Base-by-base conservation (phyloP, 2,888 invertebrate species). In the Tholera decimalis region DNA sequence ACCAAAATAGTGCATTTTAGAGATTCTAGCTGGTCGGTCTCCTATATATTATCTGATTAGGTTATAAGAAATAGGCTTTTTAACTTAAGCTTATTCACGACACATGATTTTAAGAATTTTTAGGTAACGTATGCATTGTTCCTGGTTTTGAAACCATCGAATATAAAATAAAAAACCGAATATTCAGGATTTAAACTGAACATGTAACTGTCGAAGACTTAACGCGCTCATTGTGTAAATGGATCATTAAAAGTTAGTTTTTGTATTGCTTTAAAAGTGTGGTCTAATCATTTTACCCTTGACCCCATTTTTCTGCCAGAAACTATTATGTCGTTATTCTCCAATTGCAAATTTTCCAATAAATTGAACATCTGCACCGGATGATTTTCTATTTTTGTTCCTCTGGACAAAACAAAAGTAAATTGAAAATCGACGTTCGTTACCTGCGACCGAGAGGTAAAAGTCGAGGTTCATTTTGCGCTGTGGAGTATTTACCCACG, bases 371-470 rank as follows among this genome's bases (percentile, higher is more conserved):
- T 63, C 56, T 63, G 30, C 44, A 13, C 20, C 37, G 51, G 59
- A 68, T 69, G 67, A 70, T 69, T 46, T 59, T 62, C 37, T 50
- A 64, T 74, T 70, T 73, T 54, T 26, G 50, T 70, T 41, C 58
- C 50, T 37, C 46, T 43, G 33, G 7, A n/a, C 37, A 71, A 67
- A 76, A 60, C n/a, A 67, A 74, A 60, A 66, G 49, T 39, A 57
- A 77, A 73, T 73, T 59, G 72, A 77, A 77, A 58, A 53, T 47
- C 47, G 37, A 35, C 73, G 73, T 64, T 56, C 72, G 65, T 59
- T 77, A 77, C 58, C 46, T 59, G 54, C 51, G 22, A 26, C 55
- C 20, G 39, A 49, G 44, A 55, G 20, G 50, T 51, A 58, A 63
- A 59, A 56, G 35, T 51, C 46, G 50, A 39, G 22, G 22, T 43